A percentile compares a stretch with the other conserved stretches of the same genome.
Evolutionary conservation across 2,888 invertebrate species (phyloP).

Genomic region (Epsilonema sp.): DNA sequence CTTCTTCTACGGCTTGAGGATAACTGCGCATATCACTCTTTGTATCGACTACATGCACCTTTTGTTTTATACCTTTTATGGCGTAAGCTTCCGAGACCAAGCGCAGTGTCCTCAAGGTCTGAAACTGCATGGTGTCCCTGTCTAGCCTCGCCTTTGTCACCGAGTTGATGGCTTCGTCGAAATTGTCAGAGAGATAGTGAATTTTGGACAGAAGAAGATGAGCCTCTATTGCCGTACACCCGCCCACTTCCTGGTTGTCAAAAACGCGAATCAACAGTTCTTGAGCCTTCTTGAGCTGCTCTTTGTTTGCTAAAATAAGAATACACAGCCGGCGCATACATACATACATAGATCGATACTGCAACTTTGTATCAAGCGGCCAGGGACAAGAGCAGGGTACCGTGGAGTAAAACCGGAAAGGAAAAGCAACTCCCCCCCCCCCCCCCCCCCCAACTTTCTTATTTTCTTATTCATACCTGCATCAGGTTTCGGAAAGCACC

Average conservation of each 20-base stretch:
- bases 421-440: too few relatives aligned
- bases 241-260: background rate
- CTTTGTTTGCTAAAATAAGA: background rate
- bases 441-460: too few relatives aligned
- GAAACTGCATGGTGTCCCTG: conserved; percentile 36
- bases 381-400: too few relatives aligned
- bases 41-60: too few relatives aligned
- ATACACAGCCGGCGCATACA: too few relatives aligned
- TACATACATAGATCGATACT: too few relatives aligned
- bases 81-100: conserved; percentile 91
- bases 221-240: conserved; percentile 36
- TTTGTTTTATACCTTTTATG: conserved; percentile 73
- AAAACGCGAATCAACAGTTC: conserved; percentile 1
- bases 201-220: conserved; percentile 72
- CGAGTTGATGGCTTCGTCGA: conserved; percentile 57
- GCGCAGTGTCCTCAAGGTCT: conserved; percentile 68
- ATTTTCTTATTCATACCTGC: too few relatives aligned
- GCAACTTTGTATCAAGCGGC: too few relatives aligned
- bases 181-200: conserved; percentile 67
- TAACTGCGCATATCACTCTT: too few relatives aligned
- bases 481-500: too few relatives aligned
- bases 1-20: too few relatives aligned
- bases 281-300: background rate
- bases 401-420: too few relatives aligned
- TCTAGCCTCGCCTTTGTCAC: conserved; percentile 64